Percentiles rank a stretch among this genome's conserved stretches.
phyloP scores from a whole-genome alignment of 2,888 invertebrate species.

The Tachystola acroxantha region DNA sequence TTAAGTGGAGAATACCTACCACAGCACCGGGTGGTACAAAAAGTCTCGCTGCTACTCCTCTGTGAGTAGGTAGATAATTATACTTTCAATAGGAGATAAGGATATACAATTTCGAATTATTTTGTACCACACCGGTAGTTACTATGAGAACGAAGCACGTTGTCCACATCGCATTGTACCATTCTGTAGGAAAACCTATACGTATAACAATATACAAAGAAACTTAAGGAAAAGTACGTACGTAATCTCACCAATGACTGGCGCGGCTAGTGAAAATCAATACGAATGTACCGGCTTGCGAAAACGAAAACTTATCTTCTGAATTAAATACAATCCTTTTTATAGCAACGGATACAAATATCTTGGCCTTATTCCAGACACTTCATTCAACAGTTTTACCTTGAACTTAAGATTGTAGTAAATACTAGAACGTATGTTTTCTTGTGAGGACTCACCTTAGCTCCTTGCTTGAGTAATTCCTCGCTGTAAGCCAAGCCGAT shows the following conservation, averaged over 20 bases:
- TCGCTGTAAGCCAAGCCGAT: slow-evolving; percentile 85
- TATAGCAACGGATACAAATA: slow-evolving; percentile 8
- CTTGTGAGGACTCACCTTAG: slow-evolving; percentile 77
- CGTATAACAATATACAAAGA: slow-evolving; percentile 22
- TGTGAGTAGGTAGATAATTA: no score
- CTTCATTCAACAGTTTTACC: slow-evolving; percentile 51
- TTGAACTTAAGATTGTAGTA: slow-evolving; percentile 48
- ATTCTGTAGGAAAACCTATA: not conserved
- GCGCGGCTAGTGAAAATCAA: slow-evolving; percentile 59
- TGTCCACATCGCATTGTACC: no score
- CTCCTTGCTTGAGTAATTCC: slow-evolving; percentile 84
- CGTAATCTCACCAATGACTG: slow-evolving; percentile 33
- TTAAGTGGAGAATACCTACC: no score
- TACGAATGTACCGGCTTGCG: slow-evolving; percentile 37
- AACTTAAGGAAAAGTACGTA: slow-evolving; percentile 29
- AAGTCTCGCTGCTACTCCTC: no score
- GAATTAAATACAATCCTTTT: no score
- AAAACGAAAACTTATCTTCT: slow-evolving; percentile 14
- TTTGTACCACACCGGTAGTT: no score
- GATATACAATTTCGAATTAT: no score
- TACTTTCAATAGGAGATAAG: no score
- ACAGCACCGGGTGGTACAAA: no score
- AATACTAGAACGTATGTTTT: slow-evolving; percentile 15
- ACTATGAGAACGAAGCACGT: no score
- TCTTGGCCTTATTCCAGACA: slow-evolving; percentile 32